phyloP scores from a whole-genome alignment of 1,140 invertebrate species.

The Zelostemma sp. region DNA sequence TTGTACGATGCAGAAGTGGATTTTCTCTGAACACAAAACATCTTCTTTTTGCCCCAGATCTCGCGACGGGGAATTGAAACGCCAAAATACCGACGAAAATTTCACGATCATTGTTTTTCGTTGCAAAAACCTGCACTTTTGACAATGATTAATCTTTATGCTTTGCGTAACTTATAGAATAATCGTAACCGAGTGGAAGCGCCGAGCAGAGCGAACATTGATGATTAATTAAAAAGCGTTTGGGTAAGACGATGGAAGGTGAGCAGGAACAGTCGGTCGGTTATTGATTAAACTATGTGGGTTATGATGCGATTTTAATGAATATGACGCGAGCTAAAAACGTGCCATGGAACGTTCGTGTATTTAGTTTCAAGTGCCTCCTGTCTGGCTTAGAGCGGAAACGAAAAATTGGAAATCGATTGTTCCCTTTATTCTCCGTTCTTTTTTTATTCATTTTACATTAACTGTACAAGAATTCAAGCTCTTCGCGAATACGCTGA shows the following conservation, averaged over 20 bases:
- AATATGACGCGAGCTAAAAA: conserved; percentile 2
- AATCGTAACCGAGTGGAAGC: too few species aligned
- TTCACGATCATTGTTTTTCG: too few species aligned
- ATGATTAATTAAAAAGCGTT: too few species aligned
- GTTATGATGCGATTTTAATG: conserved; percentile 30
- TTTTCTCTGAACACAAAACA: conserved; percentile 18
- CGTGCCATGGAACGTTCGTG: conserved; percentile 1
- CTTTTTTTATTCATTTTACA: conserved; percentile 9
- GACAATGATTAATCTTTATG: too few species aligned
- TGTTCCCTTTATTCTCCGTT: conserved; percentile 22
- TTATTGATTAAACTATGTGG: conserved; percentile 20
- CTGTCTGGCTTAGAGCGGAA: conserved; percentile 1
- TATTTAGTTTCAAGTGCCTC: conserved; percentile 7
- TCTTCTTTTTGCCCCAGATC: too few species aligned
- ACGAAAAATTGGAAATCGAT: conserved; percentile 38
- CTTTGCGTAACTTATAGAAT: too few species aligned
- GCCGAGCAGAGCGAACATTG: too few species aligned
- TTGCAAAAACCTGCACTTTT: too few species aligned
- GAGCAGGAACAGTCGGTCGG: neutral
- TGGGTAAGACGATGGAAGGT: too few species aligned
- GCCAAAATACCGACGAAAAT: too few species aligned
- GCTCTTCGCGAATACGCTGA: neutral
- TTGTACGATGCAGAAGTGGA: too few species aligned
- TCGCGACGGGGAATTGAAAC: too few species aligned
- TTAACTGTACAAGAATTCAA: conserved; percentile 15